Base-by-base conservation (phyloP, 2,797 vertebrate genomes). In the Mormyrops attenuatus region DNA sequence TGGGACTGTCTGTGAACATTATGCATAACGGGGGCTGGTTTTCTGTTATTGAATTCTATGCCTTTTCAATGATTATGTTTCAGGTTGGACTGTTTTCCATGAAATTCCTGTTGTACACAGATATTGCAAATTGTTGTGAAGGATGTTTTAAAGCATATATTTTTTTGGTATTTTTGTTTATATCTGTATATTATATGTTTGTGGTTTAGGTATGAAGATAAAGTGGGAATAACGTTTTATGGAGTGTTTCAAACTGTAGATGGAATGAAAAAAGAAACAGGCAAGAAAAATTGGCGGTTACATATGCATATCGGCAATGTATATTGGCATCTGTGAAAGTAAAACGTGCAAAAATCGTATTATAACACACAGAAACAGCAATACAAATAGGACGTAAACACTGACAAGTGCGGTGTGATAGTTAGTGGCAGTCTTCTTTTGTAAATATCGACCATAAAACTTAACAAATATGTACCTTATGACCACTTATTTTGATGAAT, bases 31-130 rank as follows among this genome's bases (percentile, higher is more conserved):
- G 2, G 30, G 66, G 66, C 66, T 34, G 73, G 17, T 52, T 77
- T 30, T 66, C 15, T 20, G n/a, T 84, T 8, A 30, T 63, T 69
- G n/a, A 63, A 84, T 63, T 8, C 6, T n/a, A 26, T 85, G 55
- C 55, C 13, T 63, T 60, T 66, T 53, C n/a, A 85, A 85, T 41
- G 30, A 84, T 84, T 77, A 89, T 55, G 15, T 89, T 85, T 63
- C 17, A 80, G 77, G 7, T 17, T 15, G 30, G n/a, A 57, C 88
- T 89, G 73, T 66, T 49, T 66, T 15, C 30, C 34, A 50, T 30
- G 22, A 22, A 49, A 15, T 85, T 6, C 11, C n/a, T 4, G 41
- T n/a, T 84, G 50, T 84, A 1, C 52, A 30, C 20, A 85, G 17
- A 86, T 11, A 53, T 52, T 53, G 11, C 80, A 85, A 26, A 63